Percentiles rank a stretch among this genome's conserved stretches.
Conservation (phyloP, 2,797 vertebrate species). For the Acipenser ruthenus region DNA sequence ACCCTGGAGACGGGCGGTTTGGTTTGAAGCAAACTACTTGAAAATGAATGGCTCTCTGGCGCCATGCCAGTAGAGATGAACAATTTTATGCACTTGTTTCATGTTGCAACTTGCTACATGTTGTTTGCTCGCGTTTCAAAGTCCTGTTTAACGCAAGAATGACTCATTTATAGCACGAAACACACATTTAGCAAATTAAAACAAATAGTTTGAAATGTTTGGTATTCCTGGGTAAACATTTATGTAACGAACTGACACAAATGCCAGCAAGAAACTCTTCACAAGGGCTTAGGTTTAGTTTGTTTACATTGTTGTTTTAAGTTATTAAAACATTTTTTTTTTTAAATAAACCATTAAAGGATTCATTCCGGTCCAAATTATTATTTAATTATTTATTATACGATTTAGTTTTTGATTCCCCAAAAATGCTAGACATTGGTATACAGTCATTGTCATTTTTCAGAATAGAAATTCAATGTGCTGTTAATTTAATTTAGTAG, state of each 20-base stretch:
- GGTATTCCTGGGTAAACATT: constrained; percentile 57
- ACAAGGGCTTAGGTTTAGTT: constrained; percentile 25
- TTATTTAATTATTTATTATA: too few species aligned
- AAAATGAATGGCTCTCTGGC: constrained; percentile 52
- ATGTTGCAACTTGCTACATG: constrained; percentile 52
- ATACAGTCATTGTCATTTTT: too few species aligned
- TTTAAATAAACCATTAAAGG: background rate
- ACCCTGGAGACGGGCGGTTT: constrained; percentile 42
- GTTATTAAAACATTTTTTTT: background rate
- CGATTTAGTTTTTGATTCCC: too few species aligned
- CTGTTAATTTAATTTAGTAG: too few species aligned
- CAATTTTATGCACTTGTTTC: constrained; percentile 45
- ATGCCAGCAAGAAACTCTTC: constrained; percentile 41
- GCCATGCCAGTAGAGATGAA: constrained; percentile 33
- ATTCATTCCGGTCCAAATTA: too few species aligned
- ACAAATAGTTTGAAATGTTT: constrained; percentile 57
- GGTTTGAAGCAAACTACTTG: constrained; percentile 46
- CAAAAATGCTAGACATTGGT: too few species aligned
- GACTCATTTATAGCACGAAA: constrained; percentile 41
- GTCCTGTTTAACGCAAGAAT: constrained; percentile 39
- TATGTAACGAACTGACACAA: constrained; percentile 43
- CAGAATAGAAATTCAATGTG: too few species aligned
- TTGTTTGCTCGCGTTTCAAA: constrained; percentile 48
- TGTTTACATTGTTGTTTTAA: too few species aligned
- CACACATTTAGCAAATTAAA: constrained; percentile 50